phyloP scores from a whole-genome alignment of 2,113 vertebrate genomes.

The Burhinus oedicnemus region DNA sequence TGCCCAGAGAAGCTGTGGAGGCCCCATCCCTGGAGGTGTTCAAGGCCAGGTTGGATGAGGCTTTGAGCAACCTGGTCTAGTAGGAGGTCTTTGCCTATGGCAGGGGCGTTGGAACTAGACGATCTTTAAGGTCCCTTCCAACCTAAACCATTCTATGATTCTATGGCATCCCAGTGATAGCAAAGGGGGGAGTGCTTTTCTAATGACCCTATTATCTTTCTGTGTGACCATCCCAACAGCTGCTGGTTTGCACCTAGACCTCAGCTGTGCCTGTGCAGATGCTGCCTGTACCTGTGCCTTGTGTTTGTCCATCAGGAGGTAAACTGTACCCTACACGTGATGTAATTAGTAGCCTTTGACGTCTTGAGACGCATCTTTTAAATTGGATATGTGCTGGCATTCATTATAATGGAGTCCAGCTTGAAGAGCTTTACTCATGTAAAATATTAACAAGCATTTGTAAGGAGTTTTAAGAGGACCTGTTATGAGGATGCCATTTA shows the following conservation, averaged over 20 bases:
- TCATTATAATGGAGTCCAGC: not conserved
- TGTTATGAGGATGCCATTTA: not conserved
- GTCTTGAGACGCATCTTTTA: not conserved
- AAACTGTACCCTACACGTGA: not conserved
- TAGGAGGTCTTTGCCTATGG: no score
- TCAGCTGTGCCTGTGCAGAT: not conserved
- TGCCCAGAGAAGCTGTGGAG: no score
- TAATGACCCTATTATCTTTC: accelerated
- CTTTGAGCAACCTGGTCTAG: no score
- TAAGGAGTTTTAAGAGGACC: not conserved
- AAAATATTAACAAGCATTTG: not conserved
- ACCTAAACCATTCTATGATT: no score
- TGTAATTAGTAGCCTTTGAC: not conserved
- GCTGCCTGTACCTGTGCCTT: not conserved
- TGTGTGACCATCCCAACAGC: not conserved
- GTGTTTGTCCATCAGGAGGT: not conserved
- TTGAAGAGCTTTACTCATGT: not conserved
- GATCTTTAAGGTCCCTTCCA: no score
- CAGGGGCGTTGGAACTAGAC: no score
- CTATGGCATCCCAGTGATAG: no score
- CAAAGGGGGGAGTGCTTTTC: not conserved
- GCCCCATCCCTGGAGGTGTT: no score
- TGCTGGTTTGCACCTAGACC: not conserved
- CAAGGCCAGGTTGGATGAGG: no score
- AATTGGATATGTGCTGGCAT: not conserved